Evolutionary conservation across 2,888 invertebrate species (phyloP), one percentile per base, ranked within the genome.

Genomic region (Orthosia gothica): DNA sequence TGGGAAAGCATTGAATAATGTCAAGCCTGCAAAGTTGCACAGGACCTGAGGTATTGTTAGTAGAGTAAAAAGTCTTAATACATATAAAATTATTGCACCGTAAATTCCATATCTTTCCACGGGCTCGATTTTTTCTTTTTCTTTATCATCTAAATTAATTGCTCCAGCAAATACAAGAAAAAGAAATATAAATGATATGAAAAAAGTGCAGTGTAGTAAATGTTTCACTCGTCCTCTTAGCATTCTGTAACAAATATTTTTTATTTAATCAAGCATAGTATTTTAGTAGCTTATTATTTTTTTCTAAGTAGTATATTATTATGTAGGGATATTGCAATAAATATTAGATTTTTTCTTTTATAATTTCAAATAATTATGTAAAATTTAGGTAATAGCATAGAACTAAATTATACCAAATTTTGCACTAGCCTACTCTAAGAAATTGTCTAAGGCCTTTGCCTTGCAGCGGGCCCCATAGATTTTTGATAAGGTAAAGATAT

Each of bases 1-100:
- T 69, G 99, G 99, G 93, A 99, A 99, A 83, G 99, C 99, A 96
- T 99, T 99, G 94, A 99, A 99, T 85, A 99, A 97, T 74, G 98
- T 97, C 81, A 99, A 95, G 62, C 99, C 99, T 84, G 98, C 97
- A 94, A 99, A 98, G 93, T 98, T 98, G 93, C 99, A 99, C 67
- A 99, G 90, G 83, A 98, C 98, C 97, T 99, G 99, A 32, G 99
- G 99, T 91, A 99, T 96, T 71, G 99, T 98, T 70, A 99, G 97
- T 90, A 99, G 97, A 70, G 99, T 98, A 66, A 99, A 96, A 78
- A 98, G 97, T 87, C 99, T 97, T 86, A 99, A 93, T 75, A 98
- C 92, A 93, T 99, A 99, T 82, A 99, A 97, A 81, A 98, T 95
- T 80, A 98, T 92, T 74, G 99, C 97, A 88, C 98, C 97, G 87